Evolutionary conservation across 2,888 invertebrate genomes (phyloP).

Genomic region (Biston stratarius): DNA sequence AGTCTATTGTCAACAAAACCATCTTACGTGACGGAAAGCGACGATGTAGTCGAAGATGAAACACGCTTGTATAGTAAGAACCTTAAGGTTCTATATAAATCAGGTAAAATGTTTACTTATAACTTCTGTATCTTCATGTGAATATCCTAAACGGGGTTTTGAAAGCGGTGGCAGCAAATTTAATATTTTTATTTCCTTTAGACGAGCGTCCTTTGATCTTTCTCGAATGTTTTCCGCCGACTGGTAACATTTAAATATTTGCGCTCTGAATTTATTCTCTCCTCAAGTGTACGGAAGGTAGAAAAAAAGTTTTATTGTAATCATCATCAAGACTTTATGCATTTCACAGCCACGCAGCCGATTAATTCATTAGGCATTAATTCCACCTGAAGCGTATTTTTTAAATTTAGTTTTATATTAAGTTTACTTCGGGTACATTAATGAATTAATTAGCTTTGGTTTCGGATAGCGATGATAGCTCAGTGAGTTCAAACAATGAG

Average conservation of each 20-base stretch:
- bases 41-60: no score
- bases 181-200: constrained; percentile 24
- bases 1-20: no score
- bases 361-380: no score
- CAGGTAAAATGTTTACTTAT: neutral
- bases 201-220: constrained; percentile 24
- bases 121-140: constrained; percentile 5
- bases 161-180: constrained; percentile 13
- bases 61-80: neutral
- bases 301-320: neutral
- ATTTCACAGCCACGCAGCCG: no score
- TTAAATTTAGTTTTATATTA: no score
- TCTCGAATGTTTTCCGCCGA: constrained; percentile 9
- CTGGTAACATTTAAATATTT: constrained; percentile 16
- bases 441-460: no score
- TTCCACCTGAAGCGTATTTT: no score
- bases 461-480: no score
- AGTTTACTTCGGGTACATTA: no score
- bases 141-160: constrained; percentile 7
- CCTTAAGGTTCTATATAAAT: neutral
- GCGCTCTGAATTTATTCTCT: constrained; percentile 8
- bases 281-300: neutral
- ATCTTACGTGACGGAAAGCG: no score
- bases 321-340: no score
- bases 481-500: no score